Percentiles rank a stretch among this genome's conserved stretches.
phyloP scores from a whole-genome alignment of 2,113 vertebrate genomes.

The Gnathonemus longibarbis region DNA sequence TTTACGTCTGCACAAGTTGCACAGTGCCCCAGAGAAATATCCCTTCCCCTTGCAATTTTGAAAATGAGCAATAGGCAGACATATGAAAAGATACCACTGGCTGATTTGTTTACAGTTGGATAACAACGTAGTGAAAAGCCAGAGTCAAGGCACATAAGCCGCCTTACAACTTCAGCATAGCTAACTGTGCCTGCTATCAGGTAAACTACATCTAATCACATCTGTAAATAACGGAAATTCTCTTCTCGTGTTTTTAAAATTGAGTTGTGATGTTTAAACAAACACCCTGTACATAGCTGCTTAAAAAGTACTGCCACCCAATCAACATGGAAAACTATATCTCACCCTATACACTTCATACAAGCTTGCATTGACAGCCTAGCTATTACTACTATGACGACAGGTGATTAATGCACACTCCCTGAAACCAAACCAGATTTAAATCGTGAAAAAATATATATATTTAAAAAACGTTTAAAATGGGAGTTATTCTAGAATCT shows the following conservation, averaged over 20 bases:
- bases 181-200: not conserved
- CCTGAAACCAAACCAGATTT: not conserved
- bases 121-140: not conserved
- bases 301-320: not conserved
- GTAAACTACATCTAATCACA: not conserved
- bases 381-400: not conserved
- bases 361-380: not conserved
- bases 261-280: not conserved
- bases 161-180: not conserved
- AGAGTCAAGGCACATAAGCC: not conserved
- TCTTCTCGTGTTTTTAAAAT: not conserved
- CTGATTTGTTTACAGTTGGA: not conserved
- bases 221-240: not conserved
- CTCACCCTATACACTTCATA: not conserved
- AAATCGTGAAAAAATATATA: not conserved
- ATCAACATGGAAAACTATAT: not conserved
- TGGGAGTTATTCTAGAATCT: not conserved
- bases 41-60: not conserved
- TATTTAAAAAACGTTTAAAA: not conserved
- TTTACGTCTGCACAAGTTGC: no score
- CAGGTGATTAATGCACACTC: not conserved
- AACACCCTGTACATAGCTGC: not conserved
- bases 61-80: not conserved
- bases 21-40: not conserved
- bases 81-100: not conserved